Evolutionary conservation across 2,113 vertebrate genomes (phyloP).

Genomic region (Muscicapa adusta): DNA sequence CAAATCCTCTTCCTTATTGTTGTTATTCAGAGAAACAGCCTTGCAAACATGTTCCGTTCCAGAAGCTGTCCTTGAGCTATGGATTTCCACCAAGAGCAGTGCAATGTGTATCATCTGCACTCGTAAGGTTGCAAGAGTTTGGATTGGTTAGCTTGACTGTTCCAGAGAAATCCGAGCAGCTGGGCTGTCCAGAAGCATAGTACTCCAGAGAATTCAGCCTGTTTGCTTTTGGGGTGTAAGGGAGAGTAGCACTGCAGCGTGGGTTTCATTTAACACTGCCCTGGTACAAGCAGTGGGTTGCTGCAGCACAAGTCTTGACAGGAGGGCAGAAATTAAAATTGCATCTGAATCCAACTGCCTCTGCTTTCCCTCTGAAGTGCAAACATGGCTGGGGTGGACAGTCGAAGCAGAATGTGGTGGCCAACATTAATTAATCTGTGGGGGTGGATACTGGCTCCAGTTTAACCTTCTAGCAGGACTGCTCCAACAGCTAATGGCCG

Average conservation of each 20-base stretch:
- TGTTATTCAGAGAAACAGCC: neutral
- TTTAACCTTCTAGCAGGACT: neutral
- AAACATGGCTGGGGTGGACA: neutral
- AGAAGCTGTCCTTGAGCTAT: neutral
- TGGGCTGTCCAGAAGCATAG: neutral
- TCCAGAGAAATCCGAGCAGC: neutral
- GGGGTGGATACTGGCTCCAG: neutral
- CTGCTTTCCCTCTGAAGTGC: neutral
- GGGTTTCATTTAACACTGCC: neutral
- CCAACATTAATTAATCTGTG: neutral
- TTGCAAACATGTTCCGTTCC: neutral
- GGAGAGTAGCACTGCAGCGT: rapidly evolving
- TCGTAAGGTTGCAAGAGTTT: neutral
- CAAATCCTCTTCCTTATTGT: neutral
- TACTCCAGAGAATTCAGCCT: neutral
- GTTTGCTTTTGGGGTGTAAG: neutral
- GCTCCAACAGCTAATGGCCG: neutral
- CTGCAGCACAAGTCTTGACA: neutral
- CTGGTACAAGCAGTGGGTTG: neutral
- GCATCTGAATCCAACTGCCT: neutral
- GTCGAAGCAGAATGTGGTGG: neutral
- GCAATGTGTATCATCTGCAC: neutral
- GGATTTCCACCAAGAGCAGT: neutral
- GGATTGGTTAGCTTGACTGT: neutral
- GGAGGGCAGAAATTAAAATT: neutral